Evolutionary conservation across 2,113 vertebrate species (phyloP), one percentile per base, ranked within the genome.

Genomic region (Petromus typicus): DNA sequence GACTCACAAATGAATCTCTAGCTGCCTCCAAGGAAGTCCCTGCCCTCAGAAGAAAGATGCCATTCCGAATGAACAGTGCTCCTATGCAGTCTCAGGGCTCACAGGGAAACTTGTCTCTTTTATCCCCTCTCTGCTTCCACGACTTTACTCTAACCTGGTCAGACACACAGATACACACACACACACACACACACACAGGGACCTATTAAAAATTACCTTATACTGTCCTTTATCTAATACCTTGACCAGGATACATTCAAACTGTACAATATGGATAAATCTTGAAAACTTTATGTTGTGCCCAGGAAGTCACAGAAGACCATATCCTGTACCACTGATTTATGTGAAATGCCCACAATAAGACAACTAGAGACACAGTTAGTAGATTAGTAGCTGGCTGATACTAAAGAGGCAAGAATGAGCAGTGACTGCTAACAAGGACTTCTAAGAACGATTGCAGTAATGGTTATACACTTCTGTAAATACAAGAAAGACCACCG

Each of bases 401-500:
- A 11, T 8, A 76, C 13, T 76, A 9, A 78, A 18, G 56, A n/a
- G 12, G 43, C 11, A 78, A 7, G 40, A 80, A 63, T 57, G 20
- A 56, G 48, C 25, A n/a, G 8, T 63, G 32, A 89, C 43, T 82
- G 16, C 67, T 81, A 76, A 81, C 27, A n/a, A 86, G 20, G 51
- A 69, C 18, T 43, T 91, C 76, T 25, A 67, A 86, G 66, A 78
- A 30, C 34, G 45, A 85, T 27, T 89, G 64, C 43, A 14, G 57
- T 80, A 63, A 64, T 25, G 34, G 45, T 25, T 87, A 43, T 7
- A 80, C 32, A 64, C n/a, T 7, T 84, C 63, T 45, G 23, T 61
- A 88, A 84, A 80, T 37, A 88, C 16, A 96, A 90, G 25, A 71
- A 89, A 79, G 71, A 80, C 75, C 45, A 78, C 43, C 48, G 45